These are phyloP conservation scores for Drosophila nigromelanica DNA, from an alignment of 1,140 invertebrate species.

Conservation along the genomic window DNA sequence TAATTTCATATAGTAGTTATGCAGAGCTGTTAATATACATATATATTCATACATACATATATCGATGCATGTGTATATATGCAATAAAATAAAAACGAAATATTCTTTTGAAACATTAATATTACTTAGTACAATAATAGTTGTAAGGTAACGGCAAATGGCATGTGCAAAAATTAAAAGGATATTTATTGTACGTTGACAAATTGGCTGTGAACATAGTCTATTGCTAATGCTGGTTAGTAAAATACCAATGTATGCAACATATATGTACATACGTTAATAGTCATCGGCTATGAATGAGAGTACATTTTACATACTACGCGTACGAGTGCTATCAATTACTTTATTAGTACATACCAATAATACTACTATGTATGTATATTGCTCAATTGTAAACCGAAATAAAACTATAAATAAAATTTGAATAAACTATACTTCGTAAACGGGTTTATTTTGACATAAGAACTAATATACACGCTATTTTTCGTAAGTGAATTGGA, in stretches of 20 bases:
- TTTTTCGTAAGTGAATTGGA: no score
- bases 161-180: constrained; percentile 44
- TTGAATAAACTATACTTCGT: background rate
- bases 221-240: constrained; percentile 53
- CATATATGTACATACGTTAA: constrained; percentile 4
- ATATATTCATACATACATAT: background rate
- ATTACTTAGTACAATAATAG: constrained; percentile 63
- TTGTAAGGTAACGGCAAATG: constrained; percentile 29
- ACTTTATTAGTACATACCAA: constrained; percentile 7
- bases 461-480: no score
- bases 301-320: background rate
- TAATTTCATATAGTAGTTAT: no score
- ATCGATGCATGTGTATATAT: background rate
- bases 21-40: no score
- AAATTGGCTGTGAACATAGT: constrained; percentile 75
- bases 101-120: constrained; percentile 2
- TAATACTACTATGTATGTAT: constrained; percentile 1
- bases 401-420: constrained; percentile 5
- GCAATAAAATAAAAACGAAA: no score
- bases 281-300: background rate
- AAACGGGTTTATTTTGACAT: background rate
- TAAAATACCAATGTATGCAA: constrained; percentile 12
- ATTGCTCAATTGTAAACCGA: constrained; percentile 1
- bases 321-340: constrained; percentile 9
- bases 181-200: constrained; percentile 53